phyloP scores from a whole-genome alignment of 2,797 vertebrate species.

The Amblyopsis hoosieri region DNA sequence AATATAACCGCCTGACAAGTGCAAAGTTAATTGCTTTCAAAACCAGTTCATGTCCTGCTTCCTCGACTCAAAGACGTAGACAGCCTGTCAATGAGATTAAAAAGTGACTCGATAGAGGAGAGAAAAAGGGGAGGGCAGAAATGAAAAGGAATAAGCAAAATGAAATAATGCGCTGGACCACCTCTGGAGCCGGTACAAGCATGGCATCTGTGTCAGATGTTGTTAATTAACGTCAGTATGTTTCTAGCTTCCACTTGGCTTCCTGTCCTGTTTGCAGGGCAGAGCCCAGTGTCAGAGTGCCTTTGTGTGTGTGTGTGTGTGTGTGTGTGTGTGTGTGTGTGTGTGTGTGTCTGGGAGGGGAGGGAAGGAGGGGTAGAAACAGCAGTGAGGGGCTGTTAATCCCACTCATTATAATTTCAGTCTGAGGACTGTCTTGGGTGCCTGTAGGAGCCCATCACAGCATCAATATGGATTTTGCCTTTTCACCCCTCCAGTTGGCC shows the following conservation, averaged over 20 bases:
- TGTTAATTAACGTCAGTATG: slow-evolving; percentile 87
- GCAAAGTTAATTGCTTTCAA: slow-evolving; percentile 73
- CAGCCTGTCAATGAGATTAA: slow-evolving; percentile 77
- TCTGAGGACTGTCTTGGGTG: slow-evolving; percentile 73
- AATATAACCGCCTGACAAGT: slow-evolving; percentile 68
- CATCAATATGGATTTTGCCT: slow-evolving; percentile 79
- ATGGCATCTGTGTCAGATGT: slow-evolving; percentile 86
- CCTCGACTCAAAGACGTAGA: slow-evolving; percentile 64
- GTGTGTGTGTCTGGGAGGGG: slow-evolving; percentile 41
- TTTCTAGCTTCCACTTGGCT: slow-evolving; percentile 79
- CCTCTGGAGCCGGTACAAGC: slow-evolving; percentile 82
- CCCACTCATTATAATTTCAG: slow-evolving; percentile 84
- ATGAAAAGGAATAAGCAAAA: slow-evolving; percentile 82
- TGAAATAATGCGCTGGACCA: slow-evolving; percentile 83
- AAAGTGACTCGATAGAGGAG: slow-evolving; percentile 53
- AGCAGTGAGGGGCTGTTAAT: slow-evolving; percentile 78
- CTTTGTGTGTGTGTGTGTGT: slow-evolving; percentile 49
- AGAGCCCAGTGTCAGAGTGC: slow-evolving; percentile 70
- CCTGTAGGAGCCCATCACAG: slow-evolving; percentile 63
- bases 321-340: slow-evolving; percentile 35
- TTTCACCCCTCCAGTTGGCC: slow-evolving; percentile 59
- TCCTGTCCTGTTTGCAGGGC: slow-evolving; percentile 76
- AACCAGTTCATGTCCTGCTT: slow-evolving; percentile 56
- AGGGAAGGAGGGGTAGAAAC: slow-evolving; percentile 54
- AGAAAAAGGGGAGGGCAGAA: slow-evolving; percentile 57